Evolutionary conservation across 2,888 invertebrate species (phyloP).

Genomic region (Scaptomyza parva): DNA sequence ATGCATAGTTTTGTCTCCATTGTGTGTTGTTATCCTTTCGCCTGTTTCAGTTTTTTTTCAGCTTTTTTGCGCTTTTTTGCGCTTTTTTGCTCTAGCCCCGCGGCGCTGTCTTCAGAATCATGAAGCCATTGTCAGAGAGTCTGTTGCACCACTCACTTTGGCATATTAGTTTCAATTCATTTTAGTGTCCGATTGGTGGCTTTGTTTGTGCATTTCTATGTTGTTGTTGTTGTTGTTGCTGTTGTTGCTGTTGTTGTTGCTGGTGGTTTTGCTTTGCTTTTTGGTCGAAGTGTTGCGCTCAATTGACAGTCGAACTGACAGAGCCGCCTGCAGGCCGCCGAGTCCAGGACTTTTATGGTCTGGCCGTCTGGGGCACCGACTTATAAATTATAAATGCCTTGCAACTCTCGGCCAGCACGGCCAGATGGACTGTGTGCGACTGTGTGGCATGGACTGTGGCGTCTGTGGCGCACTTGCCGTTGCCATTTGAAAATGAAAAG

Average conservation of each 20-base stretch:
- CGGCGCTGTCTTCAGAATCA: conserved; percentile 71
- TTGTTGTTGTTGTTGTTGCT: conserved; percentile 7
- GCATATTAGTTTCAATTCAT: conserved; percentile 82
- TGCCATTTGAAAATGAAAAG: conserved; percentile 79
- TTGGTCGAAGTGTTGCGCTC: conserved; percentile 72
- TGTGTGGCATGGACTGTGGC: conserved; percentile 5
- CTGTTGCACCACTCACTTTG: conserved; percentile 73
- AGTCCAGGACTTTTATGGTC: conserved; percentile 77
- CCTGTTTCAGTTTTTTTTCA: conserved; percentile 43
- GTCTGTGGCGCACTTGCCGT: conserved; percentile 73
- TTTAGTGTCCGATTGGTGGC: conserved; percentile 74
- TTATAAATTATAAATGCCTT: conserved; percentile 74
- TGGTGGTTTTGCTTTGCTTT: conserved; percentile 22
- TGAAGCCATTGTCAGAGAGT: conserved; percentile 71
- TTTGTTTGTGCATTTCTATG: conserved; percentile 67
- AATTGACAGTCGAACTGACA: conserved; percentile 81
- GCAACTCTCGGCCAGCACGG: conserved; percentile 22
- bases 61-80: no score
- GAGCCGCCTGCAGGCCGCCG: conserved; percentile 74
- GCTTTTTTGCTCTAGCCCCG: conserved; percentile 40
- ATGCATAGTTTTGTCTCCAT: conserved; percentile 48
- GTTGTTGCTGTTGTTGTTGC: neutral
- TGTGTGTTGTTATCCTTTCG: conserved; percentile 65
- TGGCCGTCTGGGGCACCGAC: conserved; percentile 50
- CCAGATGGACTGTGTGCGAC: conserved; percentile 24